Base-by-base conservation (phyloP, 2,797 vertebrate species). In the Chromobotia macracanthus region DNA sequence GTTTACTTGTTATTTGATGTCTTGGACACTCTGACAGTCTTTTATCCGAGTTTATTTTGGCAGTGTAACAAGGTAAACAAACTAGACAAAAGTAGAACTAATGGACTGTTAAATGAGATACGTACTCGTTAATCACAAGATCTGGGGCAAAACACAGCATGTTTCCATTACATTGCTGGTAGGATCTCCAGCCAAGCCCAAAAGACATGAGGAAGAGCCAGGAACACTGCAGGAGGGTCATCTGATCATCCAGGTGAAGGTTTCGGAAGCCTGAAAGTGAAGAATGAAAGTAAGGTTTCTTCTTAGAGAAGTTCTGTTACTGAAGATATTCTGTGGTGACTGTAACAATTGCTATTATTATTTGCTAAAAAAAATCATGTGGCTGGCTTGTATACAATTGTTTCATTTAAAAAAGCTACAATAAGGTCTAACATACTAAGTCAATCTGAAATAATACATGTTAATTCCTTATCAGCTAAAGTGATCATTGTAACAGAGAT, bases 171-270 rank as follows among this genome's bases (percentile, higher is more conserved):
- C 96, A 92, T 72, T 99, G 97, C 87, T 95, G 96, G 77, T 98
- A 99, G 13, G 98, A 99, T 66, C 98, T 94, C 98, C 98, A 99
- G 13, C 96, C 98, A 35, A 99, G 84, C 79, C 96, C 92, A 79
- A 99, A 99, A 2, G 97, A 95, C 96, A 99, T 97, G 72, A 99
- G 95, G 90, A 99, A 99, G 91, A 99, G 96, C 98, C 98, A 99
- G 0, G 98, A 99, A 87, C 95, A 98, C 87, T 99, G 98, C 83
- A 99, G 93, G 31, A 99, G 94, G 82, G 94, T 98, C 98, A 99
- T 99, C 92, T 99, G 98, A 93, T 99, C 98, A 58, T 99, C 98
- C 89, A 99, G 94, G 87, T 99, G 97, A 83, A 99, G 89, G 87
- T 97, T 98, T 84, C 96, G 93, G 91, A 99, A 99, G 85, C 98